phyloP scores from a whole-genome alignment of 2,797 vertebrate genomes.

The Onychomys arenicola region DNA sequence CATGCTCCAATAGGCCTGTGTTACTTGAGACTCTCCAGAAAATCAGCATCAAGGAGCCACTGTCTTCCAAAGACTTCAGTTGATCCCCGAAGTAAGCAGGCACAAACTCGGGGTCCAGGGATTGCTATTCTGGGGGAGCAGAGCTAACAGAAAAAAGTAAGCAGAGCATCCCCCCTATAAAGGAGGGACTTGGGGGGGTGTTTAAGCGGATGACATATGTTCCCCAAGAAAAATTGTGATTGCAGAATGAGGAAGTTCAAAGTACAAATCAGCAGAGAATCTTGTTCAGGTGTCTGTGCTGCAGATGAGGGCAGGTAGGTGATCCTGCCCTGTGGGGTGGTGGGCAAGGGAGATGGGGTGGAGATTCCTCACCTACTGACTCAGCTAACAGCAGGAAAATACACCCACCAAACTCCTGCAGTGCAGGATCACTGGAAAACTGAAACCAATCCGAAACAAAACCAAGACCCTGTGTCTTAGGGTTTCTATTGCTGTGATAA shows the following conservation, averaged over 20 bases:
- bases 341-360: rapidly evolving
- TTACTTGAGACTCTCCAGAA: neutral
- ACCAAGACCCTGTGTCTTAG: neutral
- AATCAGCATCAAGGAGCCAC: neutral
- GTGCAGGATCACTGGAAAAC: no score
- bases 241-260: neutral
- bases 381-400: neutral
- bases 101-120: neutral
- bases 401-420: neutral
- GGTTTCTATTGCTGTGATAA: neutral
- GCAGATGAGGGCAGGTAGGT: neutral
- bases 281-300: neutral
- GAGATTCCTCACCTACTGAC: neutral
- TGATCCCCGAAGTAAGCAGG: neutral
- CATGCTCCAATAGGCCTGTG: neutral
- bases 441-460: neutral
- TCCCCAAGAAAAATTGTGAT: neutral
- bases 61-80: neutral
- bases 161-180: neutral
- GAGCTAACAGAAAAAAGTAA: neutral
- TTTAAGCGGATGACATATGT: neutral
- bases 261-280: neutral
- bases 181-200: neutral
- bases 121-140: neutral
- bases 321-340: neutral